Conservation (phyloP, 2,797 vertebrate genomes). For the Rhincodon typus region DNA sequence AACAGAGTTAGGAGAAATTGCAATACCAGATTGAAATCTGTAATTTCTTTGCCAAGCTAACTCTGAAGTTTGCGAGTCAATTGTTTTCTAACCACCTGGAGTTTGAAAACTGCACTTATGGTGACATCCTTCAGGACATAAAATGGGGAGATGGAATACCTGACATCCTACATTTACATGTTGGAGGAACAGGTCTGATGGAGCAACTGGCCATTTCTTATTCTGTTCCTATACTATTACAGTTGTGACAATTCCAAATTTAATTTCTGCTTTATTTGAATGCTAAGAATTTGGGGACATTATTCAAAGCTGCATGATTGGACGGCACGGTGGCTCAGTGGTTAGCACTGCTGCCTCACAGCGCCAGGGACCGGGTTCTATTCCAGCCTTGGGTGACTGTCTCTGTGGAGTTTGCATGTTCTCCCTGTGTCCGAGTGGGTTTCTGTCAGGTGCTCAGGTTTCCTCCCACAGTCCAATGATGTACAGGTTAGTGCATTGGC, state of each 20-base stretch:
- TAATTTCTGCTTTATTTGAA: background rate
- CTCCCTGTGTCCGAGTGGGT: too few species aligned
- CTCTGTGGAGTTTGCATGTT: too few species aligned
- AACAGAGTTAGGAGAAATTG: background rate
- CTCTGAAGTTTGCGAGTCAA: background rate
- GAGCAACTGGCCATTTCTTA: background rate
- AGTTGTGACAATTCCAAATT: background rate
- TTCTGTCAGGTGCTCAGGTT: too few species aligned
- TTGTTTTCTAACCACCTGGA: background rate
- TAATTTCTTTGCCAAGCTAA: background rate
- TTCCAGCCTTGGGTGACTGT: too few species aligned
- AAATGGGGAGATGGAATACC: too few species aligned
- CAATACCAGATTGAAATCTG: background rate
- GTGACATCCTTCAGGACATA: background rate
- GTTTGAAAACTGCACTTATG: background rate
- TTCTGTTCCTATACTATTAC: background rate
- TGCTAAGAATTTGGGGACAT: background rate
- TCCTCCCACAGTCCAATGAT: too few species aligned
- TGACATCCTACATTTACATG: background rate
- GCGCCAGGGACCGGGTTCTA: too few species aligned
- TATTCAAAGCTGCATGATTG: background rate
- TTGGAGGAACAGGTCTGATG: background rate
- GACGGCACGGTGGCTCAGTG: too few species aligned
- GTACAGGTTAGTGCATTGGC: too few species aligned
- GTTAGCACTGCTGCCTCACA: too few species aligned